phyloP scores from a whole-genome alignment of 2,888 invertebrate genomes.

The Machimus rusticus region DNA sequence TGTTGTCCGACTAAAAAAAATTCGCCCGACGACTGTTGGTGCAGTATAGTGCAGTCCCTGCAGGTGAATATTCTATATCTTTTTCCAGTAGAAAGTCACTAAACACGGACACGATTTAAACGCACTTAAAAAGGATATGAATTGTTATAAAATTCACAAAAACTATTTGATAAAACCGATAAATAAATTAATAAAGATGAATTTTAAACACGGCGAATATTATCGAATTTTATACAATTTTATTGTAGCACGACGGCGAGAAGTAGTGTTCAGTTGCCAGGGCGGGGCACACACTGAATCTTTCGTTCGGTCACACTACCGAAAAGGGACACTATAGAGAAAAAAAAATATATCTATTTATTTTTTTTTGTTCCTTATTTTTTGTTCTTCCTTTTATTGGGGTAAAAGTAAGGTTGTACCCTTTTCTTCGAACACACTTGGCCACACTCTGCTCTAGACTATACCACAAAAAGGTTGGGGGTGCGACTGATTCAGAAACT shows the following conservation, averaged over 20 bases:
- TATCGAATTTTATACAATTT: not conserved
- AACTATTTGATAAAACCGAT: not conserved
- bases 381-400: not conserved
- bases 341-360: not conserved
- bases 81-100: not conserved
- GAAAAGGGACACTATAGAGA: slow-evolving; percentile 14
- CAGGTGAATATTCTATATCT: not conserved
- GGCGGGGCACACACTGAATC: slow-evolving; percentile 41
- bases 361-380: not conserved
- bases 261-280: slow-evolving; percentile 23
- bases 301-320: slow-evolving; percentile 22
- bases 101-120: not conserved
- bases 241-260: not conserved
- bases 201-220: not conserved
- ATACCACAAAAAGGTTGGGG: slow-evolving; percentile 26
- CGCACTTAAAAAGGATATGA: not conserved
- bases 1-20: not conserved
- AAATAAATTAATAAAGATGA: not conserved
- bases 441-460: not conserved
- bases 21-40: not conserved
- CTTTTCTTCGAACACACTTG: not conserved
- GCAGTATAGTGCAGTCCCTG: not conserved
- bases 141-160: not conserved
- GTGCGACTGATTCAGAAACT: slow-evolving; percentile 16
- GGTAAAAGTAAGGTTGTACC: not conserved